These are phyloP conservation scores for Atherix ibis DNA, from an alignment of 2,888 invertebrate species.

Conservation along the genomic window DNA sequence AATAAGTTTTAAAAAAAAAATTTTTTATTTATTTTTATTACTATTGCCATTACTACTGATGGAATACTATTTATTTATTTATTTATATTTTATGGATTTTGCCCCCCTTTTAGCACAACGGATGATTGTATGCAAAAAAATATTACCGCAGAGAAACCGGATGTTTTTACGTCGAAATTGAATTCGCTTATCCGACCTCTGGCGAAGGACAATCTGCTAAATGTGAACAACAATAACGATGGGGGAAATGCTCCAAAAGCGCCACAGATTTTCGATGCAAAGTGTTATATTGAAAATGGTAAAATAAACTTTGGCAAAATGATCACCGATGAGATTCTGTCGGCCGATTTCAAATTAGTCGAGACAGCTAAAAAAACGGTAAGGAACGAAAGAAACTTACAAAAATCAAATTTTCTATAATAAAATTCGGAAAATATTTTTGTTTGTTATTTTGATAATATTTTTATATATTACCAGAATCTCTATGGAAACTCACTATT, in stretches of 20 bases:
- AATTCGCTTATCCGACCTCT: slow-evolving; percentile 25
- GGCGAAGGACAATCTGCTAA: slow-evolving; percentile 22
- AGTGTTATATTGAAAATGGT: slow-evolving; percentile 56
- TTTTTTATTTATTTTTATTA: no score
- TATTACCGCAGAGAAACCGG: slow-evolving; percentile 19
- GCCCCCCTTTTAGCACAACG: slow-evolving; percentile 35
- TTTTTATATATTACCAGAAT: no score
- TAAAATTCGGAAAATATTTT: not conserved
- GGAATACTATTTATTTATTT: not conserved
- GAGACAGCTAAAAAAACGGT: slow-evolving; percentile 64
- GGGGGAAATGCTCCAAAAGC: slow-evolving; percentile 14
- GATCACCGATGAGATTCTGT: slow-evolving; percentile 72
- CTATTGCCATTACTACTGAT: no score
- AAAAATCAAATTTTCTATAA: not conserved
- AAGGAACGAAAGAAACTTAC: slow-evolving; percentile 7
- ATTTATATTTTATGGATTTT: slow-evolving; percentile 20
- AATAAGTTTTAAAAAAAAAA: no score
- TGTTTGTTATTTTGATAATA: no score
- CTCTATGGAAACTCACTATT: no score
- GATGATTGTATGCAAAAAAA: slow-evolving; percentile 38
- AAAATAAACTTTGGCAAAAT: slow-evolving; percentile 67
- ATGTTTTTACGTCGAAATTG: slow-evolving; percentile 27
- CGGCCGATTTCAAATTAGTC: slow-evolving; percentile 66
- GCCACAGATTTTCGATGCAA: slow-evolving; percentile 28
- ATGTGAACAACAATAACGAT: slow-evolving; percentile 17